A percentile compares a stretch with the other conserved stretches of the same genome.
Conservation (phyloP, 2,797 vertebrate species). For the Sebastes taczanowskii region DNA sequence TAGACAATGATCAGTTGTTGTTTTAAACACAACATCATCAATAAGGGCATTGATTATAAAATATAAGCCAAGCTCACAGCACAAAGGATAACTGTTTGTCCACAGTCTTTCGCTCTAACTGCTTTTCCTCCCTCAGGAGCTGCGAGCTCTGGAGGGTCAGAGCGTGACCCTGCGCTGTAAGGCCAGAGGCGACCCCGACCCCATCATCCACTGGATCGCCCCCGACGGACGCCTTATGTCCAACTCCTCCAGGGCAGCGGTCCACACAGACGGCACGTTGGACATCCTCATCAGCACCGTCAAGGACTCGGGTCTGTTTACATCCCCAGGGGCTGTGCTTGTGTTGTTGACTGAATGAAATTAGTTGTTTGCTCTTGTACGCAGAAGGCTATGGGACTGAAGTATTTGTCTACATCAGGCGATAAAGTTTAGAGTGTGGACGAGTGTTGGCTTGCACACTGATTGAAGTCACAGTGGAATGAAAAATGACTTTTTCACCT, state of each 20-base stretch:
- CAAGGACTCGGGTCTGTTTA: constrained; percentile 88
- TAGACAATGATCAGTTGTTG: constrained; percentile 34
- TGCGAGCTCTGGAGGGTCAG: constrained; percentile 95
- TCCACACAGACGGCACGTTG: constrained; percentile 93
- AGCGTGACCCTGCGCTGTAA: constrained; percentile 94
- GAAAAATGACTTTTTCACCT: constrained; percentile 20
- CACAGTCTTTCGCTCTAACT: not conserved
- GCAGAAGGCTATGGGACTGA: constrained; percentile 26
- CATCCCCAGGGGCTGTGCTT: constrained; percentile 17
- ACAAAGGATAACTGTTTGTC: not conserved
- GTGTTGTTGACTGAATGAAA: constrained; percentile 59
- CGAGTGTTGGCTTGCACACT: not conserved
- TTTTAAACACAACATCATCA: constrained; percentile 18
- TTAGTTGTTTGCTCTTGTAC: constrained; percentile 59
- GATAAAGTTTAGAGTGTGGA: constrained; percentile 39
- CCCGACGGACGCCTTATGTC: constrained; percentile 96
- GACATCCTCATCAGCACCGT: constrained; percentile 98
- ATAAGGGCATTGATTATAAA: constrained; percentile 22
- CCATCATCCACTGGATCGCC: constrained; percentile 97
- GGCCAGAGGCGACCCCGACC: constrained; percentile 94
- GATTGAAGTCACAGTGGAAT: constrained; percentile 13
- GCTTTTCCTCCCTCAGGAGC: constrained; percentile 77
- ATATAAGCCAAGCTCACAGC: not conserved
- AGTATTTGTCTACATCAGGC: constrained; percentile 45
- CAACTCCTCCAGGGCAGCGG: constrained; percentile 90